phyloP scores from a whole-genome alignment of 2,888 invertebrate species.

The Scaptomyza flava region DNA sequence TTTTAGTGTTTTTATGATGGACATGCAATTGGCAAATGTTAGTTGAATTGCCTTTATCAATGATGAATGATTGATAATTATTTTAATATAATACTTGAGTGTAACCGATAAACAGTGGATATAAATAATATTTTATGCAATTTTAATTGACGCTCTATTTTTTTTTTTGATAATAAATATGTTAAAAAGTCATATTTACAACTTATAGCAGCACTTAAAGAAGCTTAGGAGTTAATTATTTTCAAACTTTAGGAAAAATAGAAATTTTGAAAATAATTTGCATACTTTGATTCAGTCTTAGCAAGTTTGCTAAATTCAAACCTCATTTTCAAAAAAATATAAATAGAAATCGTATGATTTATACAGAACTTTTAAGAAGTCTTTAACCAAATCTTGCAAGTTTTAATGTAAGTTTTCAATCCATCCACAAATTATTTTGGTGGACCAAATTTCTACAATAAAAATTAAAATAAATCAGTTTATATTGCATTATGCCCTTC shows the following conservation, averaged over 20 bases:
- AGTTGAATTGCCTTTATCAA: background rate
- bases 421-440: conserved; percentile 1
- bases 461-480: conserved; percentile 29
- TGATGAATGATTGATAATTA: conserved; percentile 2
- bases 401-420: conserved; percentile 14
- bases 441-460: conserved; percentile 13
- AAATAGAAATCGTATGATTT: background rate
- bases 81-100: conserved; percentile 41
- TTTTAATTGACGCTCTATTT: conserved; percentile 62
- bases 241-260: background rate
- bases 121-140: conserved; percentile 41
- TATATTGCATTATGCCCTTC: conserved; percentile 37
- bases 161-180: conserved; percentile 6
- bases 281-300: conserved; percentile 66
- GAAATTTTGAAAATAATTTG: background rate
- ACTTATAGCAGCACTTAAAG: conserved; percentile 2
- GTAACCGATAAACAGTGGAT: conserved; percentile 22
- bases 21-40: background rate
- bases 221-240: background rate
- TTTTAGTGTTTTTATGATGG: background rate
- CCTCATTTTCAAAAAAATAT: background rate
- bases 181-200: conserved; percentile 30
- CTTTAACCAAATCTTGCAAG: conserved; percentile 36
- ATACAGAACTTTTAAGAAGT: background rate
- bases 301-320: conserved; percentile 19